Evolutionary conservation across 2,888 invertebrate species (phyloP).

Genomic region (Mythimna loreyi): DNA sequence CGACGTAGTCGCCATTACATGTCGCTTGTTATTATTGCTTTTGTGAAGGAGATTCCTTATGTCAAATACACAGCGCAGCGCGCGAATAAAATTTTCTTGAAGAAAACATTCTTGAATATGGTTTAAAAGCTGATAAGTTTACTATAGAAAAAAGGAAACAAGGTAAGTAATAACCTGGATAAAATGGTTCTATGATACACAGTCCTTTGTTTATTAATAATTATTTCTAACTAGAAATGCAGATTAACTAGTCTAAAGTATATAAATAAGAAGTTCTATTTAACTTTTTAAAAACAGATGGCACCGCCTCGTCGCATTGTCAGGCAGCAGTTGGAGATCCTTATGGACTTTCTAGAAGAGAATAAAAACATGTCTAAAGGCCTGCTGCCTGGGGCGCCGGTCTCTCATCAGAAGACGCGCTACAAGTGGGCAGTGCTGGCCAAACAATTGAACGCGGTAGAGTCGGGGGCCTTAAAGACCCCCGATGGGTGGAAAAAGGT

Average conservation of each 20-base stretch:
- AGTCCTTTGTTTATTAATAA: neutral
- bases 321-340: conserved; percentile 80
- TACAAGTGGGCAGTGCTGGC: conserved; percentile 82
- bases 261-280: conserved; percentile 7
- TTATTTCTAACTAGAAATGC: neutral
- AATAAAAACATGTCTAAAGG: conserved; percentile 82
- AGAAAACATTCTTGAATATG: conserved; percentile 18
- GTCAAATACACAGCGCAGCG: conserved; percentile 80
- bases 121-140: conserved; percentile 3
- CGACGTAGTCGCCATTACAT: conserved; percentile 78
- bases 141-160: neutral
- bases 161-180: conserved; percentile 19
- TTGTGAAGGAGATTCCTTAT: conserved; percentile 79
- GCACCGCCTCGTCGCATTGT: conserved; percentile 84
- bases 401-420: conserved; percentile 75
- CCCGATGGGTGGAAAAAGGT: conserved; percentile 87
- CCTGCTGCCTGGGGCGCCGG: conserved; percentile 74
- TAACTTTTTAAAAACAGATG: conserved; percentile 70
- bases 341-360: conserved; percentile 82
- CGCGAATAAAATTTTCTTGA: conserved; percentile 68
- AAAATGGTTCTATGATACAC: neutral
- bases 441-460: conserved; percentile 81
- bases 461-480: conserved; percentile 79
- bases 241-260: neutral
- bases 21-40: conserved; percentile 65